Evolutionary conservation across 2,888 invertebrate species (phyloP), one percentile per base, ranked within the genome.

Genomic region (Aspidiotus rigidus): DNA sequence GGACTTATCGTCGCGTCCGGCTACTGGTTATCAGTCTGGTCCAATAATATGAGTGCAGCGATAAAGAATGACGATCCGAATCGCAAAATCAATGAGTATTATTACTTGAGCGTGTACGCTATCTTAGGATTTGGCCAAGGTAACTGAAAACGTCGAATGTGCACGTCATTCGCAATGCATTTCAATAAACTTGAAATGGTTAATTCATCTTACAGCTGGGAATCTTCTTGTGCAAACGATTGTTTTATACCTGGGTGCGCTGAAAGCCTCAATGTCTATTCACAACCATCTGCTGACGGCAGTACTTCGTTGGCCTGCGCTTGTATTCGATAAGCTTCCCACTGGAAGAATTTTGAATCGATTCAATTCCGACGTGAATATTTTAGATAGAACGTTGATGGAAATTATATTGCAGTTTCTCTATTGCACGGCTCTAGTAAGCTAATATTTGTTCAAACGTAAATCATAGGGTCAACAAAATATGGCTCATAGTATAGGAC

Each of bases 61-160:
- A 69, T 70, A 28, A 73, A 74, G 13, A 73, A 75, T 53, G 74
- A 69, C 9, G 57, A 71, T 72, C 74, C 73, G 67, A 83, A 80
- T 1, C 76, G 77, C 2, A 81, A 81, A 73, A 81, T 90, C 72
- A 87, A 93, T 76, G 82, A 89, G 79, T 28, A 28, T 28, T 28
- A 28, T 28, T 93, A 92, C 77, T 83, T 94, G 71, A 90, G 91
- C 64, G 89, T 93, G n/a, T 94, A 93, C 78, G 93, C 90, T 72
- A 90, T 86, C 17, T 84, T 94, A 71, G 94, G 93, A 72, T 80
- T 88, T 73, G 90, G 89, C 71, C 93, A 94, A 87, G 91, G 93
- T 28, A 28, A 28, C 28, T 1, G 28, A 28, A 28, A 28, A 28
- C 28, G 5, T 28, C 5, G 28, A 28, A 3, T 28, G 28, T 28